A percentile compares a stretch with the other conserved stretches of the same genome.
These are phyloP conservation scores for Ammospiza maritima DNA, from an alignment of 2,797 vertebrate species.

Conservation along the genomic window DNA sequence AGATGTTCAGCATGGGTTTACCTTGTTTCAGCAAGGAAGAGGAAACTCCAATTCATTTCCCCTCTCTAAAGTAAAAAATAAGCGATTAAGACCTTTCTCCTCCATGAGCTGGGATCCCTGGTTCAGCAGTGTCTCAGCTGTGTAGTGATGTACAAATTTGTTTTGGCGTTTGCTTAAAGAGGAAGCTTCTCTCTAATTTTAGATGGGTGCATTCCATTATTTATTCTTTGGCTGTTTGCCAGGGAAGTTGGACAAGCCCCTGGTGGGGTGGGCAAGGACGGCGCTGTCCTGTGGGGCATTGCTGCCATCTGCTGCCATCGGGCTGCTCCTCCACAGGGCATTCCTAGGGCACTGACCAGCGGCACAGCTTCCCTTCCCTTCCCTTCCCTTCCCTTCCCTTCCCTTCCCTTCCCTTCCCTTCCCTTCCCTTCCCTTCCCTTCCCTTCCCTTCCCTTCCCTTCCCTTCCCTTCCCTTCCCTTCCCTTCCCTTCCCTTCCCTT, in stretches of 20 bases:
- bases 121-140: background rate
- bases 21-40: background rate
- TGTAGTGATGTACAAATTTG: background rate
- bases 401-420: too few relatives aligned
- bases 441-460: too few relatives aligned
- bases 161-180: background rate
- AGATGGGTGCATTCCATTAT: background rate
- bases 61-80: background rate
- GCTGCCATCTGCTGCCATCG: constrained; percentile 16
- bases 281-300: background rate
- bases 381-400: too few relatives aligned
- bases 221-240: background rate
- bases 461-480: too few relatives aligned
- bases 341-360: rapidly evolving
- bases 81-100: background rate
- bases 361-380: too few relatives aligned
- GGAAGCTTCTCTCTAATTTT: background rate
- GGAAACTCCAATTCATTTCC: background rate
- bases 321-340: background rate
- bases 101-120: background rate
- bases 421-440: too few relatives aligned
- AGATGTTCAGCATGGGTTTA: background rate
- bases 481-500: too few relatives aligned
- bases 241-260: background rate
- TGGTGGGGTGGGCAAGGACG: background rate